Conservation (phyloP, 2,888 invertebrate species). For the Sphecodes monilicornis region DNA sequence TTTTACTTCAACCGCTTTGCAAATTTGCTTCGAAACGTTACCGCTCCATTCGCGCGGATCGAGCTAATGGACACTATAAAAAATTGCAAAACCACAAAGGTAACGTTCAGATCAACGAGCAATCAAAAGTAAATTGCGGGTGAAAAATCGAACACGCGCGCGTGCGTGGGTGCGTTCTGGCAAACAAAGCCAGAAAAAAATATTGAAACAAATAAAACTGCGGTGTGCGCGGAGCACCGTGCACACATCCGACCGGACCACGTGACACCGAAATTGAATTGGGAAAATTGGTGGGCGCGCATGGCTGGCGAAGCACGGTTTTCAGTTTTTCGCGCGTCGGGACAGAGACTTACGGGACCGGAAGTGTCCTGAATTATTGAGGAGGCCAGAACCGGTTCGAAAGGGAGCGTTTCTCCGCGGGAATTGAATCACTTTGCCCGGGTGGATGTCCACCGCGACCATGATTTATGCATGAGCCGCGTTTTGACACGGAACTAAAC, state of each 20-base stretch:
- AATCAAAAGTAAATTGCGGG: background rate
- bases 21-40: background rate
- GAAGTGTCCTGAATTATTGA: constrained; percentile 34
- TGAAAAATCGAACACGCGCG: no score
- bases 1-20: background rate
- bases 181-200: background rate
- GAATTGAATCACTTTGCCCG: constrained; percentile 30
- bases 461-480: constrained; percentile 31
- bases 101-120: background rate
- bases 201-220: background rate
- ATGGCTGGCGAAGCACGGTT: background rate
- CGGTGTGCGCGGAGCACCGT: background rate
- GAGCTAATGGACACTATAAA: background rate
- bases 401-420: constrained; percentile 13
- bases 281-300: background rate
- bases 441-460: constrained; percentile 11
- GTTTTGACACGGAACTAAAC: constrained; percentile 14
- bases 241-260: background rate
- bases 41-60: background rate
- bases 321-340: background rate
- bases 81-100: background rate
- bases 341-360: background rate
- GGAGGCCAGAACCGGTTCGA: background rate
- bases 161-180: background rate
- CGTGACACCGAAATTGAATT: background rate